phyloP scores from a whole-genome alignment of 2,113 vertebrate genomes.

The Ceuthmochares aereus region DNA sequence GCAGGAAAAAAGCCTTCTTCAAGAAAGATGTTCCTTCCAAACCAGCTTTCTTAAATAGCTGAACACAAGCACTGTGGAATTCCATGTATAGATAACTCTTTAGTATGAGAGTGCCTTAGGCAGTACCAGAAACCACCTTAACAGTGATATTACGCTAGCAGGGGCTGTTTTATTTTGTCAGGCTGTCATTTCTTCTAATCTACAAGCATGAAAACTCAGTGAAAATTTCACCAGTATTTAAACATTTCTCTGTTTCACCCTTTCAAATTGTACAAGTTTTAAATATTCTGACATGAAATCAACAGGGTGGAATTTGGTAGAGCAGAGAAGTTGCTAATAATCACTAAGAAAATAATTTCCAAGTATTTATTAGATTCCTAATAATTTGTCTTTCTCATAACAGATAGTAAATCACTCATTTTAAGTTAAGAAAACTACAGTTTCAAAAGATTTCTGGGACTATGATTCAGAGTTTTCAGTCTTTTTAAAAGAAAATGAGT shows the following conservation, averaged over 20 bases:
- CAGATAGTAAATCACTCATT: neutral
- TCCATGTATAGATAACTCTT: neutral
- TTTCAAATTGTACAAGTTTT: neutral
- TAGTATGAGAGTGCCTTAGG: neutral
- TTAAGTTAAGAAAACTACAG: neutral
- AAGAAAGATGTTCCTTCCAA: neutral
- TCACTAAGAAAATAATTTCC: neutral
- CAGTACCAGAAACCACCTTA: neutral
- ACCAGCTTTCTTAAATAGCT: neutral
- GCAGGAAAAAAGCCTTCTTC: neutral
- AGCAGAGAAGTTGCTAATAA: neutral
- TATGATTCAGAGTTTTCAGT: neutral
- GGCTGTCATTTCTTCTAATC: neutral
- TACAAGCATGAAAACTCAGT: neutral
- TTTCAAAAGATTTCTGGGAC: neutral
- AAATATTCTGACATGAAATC: neutral
- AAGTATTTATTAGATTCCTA: neutral
- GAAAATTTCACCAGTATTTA: neutral
- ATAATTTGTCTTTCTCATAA: neutral
- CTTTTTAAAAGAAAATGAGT: neutral
- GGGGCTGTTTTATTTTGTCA: neutral
- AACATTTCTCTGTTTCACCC: neutral
- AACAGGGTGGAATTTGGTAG: neutral
- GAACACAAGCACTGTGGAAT: neutral
- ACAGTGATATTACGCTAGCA: neutral